A percentile compares a stretch with the other conserved stretches of the same genome.
Evolutionary conservation across 2,113 vertebrate genomes (phyloP).

Genomic region (Bufo gargarizans): DNA sequence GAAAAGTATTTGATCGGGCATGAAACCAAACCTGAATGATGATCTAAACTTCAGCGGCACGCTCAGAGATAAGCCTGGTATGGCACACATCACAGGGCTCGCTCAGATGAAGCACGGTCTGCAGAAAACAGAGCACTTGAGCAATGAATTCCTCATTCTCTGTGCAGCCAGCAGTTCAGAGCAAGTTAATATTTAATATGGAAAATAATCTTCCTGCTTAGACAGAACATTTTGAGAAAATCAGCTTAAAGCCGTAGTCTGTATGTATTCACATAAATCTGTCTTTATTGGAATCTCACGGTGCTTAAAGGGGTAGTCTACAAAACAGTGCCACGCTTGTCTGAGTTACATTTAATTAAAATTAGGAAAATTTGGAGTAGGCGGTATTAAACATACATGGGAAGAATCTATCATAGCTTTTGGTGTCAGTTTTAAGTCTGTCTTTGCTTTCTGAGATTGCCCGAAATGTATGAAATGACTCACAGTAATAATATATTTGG

Average conservation of each 20-base stretch:
- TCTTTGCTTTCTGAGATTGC: too few relatives aligned
- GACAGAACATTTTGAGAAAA: constrained; percentile 6
- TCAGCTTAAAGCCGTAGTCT: not conserved
- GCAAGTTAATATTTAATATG: constrained; percentile 48
- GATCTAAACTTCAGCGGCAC: not conserved
- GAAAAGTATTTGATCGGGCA: constrained; percentile 1
- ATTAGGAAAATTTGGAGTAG: too few relatives aligned
- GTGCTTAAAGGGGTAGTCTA: too few relatives aligned
- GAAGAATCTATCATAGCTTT: too few relatives aligned
- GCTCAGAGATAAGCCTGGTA: constrained; percentile 27
- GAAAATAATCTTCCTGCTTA: constrained; percentile 8
- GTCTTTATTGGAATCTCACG: not conserved
- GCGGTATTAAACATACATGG: too few relatives aligned
- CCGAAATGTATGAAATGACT: too few relatives aligned
- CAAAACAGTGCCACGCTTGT: too few relatives aligned
- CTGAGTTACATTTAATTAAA: too few relatives aligned
- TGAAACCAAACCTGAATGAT: constrained; percentile 1
- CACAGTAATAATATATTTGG: too few relatives aligned
- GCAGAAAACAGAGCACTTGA: not conserved
- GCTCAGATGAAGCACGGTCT: constrained; percentile 1
- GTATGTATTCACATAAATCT: not conserved
- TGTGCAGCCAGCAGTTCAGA: constrained; percentile 9
- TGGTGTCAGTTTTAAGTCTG: too few relatives aligned
- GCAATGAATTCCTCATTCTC: not conserved
- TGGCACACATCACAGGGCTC: not conserved